Base-by-base conservation (phyloP, 2,113 vertebrate genomes). In the Opisthocomus hoazin region DNA sequence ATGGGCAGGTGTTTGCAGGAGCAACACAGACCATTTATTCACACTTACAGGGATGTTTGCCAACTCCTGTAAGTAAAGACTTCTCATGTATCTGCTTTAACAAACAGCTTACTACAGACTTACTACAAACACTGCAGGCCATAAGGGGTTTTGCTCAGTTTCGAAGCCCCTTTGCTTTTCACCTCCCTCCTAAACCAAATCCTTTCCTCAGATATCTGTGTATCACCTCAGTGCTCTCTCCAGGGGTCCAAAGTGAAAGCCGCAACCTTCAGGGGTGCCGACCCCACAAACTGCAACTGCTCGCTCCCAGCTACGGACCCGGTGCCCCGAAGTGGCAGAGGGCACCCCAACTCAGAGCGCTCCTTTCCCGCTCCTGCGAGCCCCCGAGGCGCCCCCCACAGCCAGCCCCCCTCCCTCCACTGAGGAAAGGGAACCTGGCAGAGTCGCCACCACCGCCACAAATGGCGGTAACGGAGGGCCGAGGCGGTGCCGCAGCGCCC, bases 401-500 rank as follows among this genome's bases (percentile, higher is more conserved):
- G 7, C 0, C 70, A 2, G 7, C 2, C 41, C 43, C 15, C 37
- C 50, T 37, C 63, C 37, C 9, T 32, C 18, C 2, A 1, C 29
- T 9, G 22, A 11, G 36, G 12, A 16, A 5, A 7, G 5, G 11
- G 6, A 61, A 4, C 18, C 9, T 5, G 8, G 10, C 5, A 13
- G 27, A 11, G 5, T 1, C 4, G 2, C 61, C 61, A 4, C 9
- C 2, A 0, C 56, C 1, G 10, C 45, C 11, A 24, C 20, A 93
- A 84, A 95, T 92, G 96, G 94, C 93, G 89, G 41, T 58, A 2
- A 11, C 12, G 2, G 5, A 34, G 2, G 3, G n/a, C 9, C 1
- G 7, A 16, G 4, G 12, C 10, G 3, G 15, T 8, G 32, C 11
- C 4, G 5, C 26, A 6, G 6, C 58, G 10, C 27, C 7, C 5